These are phyloP conservation scores for Psephotus haematonotus DNA, from an alignment of 2,113 vertebrate species.

Conservation along the genomic window DNA sequence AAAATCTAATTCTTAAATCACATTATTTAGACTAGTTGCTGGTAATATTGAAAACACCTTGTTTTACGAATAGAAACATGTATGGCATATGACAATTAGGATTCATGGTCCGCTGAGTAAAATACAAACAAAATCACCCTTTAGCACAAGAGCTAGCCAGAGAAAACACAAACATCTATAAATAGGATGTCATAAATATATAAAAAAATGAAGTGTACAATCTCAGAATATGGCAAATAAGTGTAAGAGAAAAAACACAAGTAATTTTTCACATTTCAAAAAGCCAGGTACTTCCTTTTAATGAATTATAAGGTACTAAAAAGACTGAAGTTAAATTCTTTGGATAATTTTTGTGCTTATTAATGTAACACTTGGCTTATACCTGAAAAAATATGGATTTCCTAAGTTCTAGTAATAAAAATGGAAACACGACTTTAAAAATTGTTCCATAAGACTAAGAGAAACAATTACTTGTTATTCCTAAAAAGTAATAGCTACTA, in stretches of 20 bases:
- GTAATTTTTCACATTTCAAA: constrained; percentile 30
- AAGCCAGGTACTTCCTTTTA: constrained; percentile 4
- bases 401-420: constrained; percentile 2
- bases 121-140: not conserved
- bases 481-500: not conserved
- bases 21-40: not conserved
- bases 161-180: not conserved
- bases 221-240: constrained; percentile 3
- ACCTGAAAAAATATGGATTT: not conserved
- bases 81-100: not conserved
- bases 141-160: not conserved
- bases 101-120: not conserved
- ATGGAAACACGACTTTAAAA: not conserved
- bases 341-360: constrained; percentile 4
- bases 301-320: constrained; percentile 38
- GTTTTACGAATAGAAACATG: not conserved
- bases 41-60: not conserved
- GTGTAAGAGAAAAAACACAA: not conserved
- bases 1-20: not conserved
- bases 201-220: not conserved
- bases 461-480: not conserved
- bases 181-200: not conserved
- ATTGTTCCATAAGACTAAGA: not conserved
- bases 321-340: not conserved
- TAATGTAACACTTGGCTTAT: not conserved